These are phyloP conservation scores for Palythoa heliodiscus DNA, from an alignment of 92 coral and sea anemone species.

Conservation along the genomic window DNA sequence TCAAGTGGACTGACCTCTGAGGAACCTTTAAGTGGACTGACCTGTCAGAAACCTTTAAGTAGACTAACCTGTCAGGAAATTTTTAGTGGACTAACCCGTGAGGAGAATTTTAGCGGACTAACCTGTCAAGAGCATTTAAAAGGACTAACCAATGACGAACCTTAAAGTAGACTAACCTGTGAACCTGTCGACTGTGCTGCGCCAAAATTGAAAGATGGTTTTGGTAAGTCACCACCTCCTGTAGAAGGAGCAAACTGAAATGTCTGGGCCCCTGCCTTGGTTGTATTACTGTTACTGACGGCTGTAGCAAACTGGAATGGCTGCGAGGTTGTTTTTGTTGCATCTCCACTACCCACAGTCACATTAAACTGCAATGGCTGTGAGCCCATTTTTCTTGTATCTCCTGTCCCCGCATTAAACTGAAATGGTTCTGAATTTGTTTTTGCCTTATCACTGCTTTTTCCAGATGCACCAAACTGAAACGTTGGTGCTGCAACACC, in stretches of 20 bases:
- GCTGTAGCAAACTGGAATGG: not conserved
- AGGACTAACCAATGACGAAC: not conserved
- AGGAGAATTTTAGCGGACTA: no score
- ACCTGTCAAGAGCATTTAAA: no score
- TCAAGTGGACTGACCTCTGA: no score
- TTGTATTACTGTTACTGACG: not conserved
- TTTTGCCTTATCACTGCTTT: not conserved
- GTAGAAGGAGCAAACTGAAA: slow-evolving; percentile 29
- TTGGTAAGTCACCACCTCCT: not conserved
- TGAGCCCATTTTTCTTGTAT: not conserved
- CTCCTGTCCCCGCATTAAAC: not conserved
- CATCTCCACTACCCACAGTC: not conserved
- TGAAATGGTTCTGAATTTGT: not conserved
- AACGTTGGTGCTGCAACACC: not conserved
- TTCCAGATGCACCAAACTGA: slow-evolving; percentile 15
- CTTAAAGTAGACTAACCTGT: slow-evolving; percentile 21
- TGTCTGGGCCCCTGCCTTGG: not conserved
- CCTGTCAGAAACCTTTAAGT: no score
- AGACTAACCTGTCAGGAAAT: no score
- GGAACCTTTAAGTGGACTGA: no score
- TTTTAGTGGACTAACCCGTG: no score
- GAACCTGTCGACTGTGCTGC: slow-evolving; percentile 18
- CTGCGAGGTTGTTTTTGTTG: not conserved
- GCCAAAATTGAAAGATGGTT: slow-evolving; percentile 21
- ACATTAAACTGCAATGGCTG: slow-evolving; percentile 9